phyloP scores from a whole-genome alignment of 2,888 invertebrate species.

The Caenorhabditis imperialis region DNA sequence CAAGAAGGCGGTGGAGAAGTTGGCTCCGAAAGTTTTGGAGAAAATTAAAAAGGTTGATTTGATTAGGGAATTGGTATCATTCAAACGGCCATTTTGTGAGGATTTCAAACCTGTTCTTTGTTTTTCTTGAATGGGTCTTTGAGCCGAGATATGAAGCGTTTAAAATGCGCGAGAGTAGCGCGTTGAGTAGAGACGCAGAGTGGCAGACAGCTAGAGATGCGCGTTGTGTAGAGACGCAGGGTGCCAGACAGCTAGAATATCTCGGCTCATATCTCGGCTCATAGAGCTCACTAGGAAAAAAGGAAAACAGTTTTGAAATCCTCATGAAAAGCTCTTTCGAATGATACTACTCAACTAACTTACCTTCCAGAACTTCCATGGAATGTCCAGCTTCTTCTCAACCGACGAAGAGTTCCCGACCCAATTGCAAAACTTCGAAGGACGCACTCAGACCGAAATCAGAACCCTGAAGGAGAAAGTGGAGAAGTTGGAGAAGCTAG shows the following conservation, averaged over 20 bases:
- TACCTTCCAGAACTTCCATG: slow-evolving; percentile 47
- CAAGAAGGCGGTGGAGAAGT: slow-evolving; percentile 37
- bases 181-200: too few relatives aligned
- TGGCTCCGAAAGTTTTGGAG: slow-evolving; percentile 31
- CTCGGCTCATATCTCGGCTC: too few relatives aligned
- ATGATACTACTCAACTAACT: too few relatives aligned
- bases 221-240: too few relatives aligned
- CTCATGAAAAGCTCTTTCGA: too few relatives aligned
- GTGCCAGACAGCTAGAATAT: too few relatives aligned
- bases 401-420: slow-evolving; percentile 52
- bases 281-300: too few relatives aligned
- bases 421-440: slow-evolving; percentile 46
- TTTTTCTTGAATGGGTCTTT: neutral
- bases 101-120: neutral
- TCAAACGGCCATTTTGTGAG: too few relatives aligned
- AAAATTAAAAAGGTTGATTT: slow-evolving; percentile 30
- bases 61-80: too few relatives aligned
- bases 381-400: slow-evolving; percentile 43
- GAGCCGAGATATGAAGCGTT: neutral
- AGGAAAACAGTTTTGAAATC: too few relatives aligned
- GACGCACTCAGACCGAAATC: slow-evolving; percentile 38
- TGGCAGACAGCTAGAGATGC: too few relatives aligned
- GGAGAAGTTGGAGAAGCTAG: slow-evolving; percentile 38
- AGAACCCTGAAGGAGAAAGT: slow-evolving; percentile 38
- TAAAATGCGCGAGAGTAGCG: too few relatives aligned